These are phyloP conservation scores for Neodiprion virginianus DNA, from an alignment of 1,140 invertebrate genomes.

Conservation along the genomic window DNA sequence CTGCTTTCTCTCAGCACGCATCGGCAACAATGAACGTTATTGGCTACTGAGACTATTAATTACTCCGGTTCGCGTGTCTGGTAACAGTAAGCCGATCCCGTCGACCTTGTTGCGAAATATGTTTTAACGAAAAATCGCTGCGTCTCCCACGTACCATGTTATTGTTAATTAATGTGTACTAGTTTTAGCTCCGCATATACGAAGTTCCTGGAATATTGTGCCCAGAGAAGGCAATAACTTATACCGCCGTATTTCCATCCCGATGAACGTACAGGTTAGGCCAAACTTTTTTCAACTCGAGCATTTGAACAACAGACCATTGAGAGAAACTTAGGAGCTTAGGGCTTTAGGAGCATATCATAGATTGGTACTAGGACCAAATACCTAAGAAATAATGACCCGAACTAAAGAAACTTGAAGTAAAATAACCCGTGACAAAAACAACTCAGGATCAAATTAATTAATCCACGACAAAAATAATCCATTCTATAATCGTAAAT, in stretches of 20 bases:
- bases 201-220: constrained; percentile 1
- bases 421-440: too few relatives aligned
- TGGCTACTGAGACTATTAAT: constrained; percentile 45
- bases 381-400: too few relatives aligned
- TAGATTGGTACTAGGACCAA: too few relatives aligned
- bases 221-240: constrained; percentile 24
- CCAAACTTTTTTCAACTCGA: background rate
- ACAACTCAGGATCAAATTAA: too few relatives aligned
- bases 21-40: constrained; percentile 43
- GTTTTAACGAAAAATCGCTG: constrained; percentile 36
- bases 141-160: constrained; percentile 32
- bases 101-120: constrained; percentile 35
- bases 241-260: constrained; percentile 19
- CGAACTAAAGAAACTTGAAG: too few relatives aligned
- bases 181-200: constrained; percentile 15
- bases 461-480: too few relatives aligned
- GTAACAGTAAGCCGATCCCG: constrained; percentile 36
- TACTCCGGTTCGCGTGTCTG: constrained; percentile 42
- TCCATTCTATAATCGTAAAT: too few relatives aligned
- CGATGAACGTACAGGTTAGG: constrained; percentile 6
- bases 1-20: constrained; percentile 18
- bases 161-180: constrained; percentile 50
- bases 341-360: background rate
- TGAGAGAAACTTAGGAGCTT: constrained; percentile 11
- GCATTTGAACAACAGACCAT: constrained; percentile 9